Base-by-base conservation (phyloP, 2,113 vertebrate species). In the Brachypodius melanocephalos region DNA sequence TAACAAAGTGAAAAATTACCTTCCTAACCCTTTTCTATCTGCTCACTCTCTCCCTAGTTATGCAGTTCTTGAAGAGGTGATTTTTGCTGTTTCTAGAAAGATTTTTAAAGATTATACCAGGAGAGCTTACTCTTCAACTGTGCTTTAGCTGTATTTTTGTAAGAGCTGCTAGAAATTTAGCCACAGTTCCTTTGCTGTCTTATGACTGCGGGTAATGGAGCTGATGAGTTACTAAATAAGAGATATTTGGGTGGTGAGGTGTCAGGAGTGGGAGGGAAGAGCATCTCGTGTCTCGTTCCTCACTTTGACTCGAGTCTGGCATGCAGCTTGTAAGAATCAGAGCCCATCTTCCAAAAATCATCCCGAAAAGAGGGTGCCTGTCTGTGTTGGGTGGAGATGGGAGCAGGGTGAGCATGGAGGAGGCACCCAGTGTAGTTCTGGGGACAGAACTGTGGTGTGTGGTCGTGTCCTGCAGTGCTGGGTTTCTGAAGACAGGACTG, bases 1-100 rank as follows among this genome's bases (percentile, higher is more conserved):
- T 66, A 95, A 82, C 21, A 49, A 86, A 45, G 21, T 66, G 51
- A 77, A 77, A 95, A 89, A 76, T 85, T 66, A 38, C 71, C 46
- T 88, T 76, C 46, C 67, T 34, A 76, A 57, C n/a, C n/a, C 45
- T 85, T 79, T 78, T 75, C 48, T 95, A 1, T 73, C 72, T 79
- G 49, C 62, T 90, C 17, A 31, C 4, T 20, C 34, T 92, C 88
- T 67, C 55, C 26, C 19, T 74, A 12, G 7, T 73, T 93, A 58
- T 79, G 22, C 36, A 72, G 55, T 16, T 66, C 19, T 67, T 51
- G 32, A 40, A 9, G 36, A 32, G 21, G 17, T 67, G 45, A 28
- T 88, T 88, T 86, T 87, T 93, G 57, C n/a, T 82, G 54, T 42
- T 63, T 88, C 25, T 45, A 45, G 52, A 78, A 84, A 68, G 40